Percentiles rank a stretch among this genome's conserved stretches.
Evolutionary conservation across 2,888 invertebrate genomes (phyloP).

Genomic region (Drosophila flavopinicola): DNA sequence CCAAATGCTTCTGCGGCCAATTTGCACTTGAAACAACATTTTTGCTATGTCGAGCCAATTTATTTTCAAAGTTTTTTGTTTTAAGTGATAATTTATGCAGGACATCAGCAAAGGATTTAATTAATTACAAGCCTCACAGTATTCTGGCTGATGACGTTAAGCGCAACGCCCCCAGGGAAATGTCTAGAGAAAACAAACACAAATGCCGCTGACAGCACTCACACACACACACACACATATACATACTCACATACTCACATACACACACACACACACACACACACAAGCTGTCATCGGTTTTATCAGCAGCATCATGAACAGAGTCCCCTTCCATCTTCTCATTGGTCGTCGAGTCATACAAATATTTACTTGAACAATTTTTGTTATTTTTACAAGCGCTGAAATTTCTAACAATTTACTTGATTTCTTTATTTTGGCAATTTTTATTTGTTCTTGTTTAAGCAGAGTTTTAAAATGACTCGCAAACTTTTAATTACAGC

Average conservation of each 20-base stretch:
- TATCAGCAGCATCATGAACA: slow-evolving; percentile 30
- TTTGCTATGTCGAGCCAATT: background rate
- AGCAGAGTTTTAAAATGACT: slow-evolving; percentile 15
- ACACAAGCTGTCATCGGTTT: slow-evolving; percentile 28
- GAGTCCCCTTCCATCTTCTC: background rate
- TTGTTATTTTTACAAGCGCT: slow-evolving; percentile 5
- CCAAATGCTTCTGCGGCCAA: slow-evolving; percentile 39
- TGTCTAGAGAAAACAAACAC: slow-evolving; percentile 30
- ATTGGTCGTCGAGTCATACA: slow-evolving; percentile 1
- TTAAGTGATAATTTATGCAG: slow-evolving; percentile 48
- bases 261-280: slow-evolving; percentile 1
- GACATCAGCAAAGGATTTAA: slow-evolving; percentile 39
- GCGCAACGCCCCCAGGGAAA: background rate
- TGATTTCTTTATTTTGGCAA: slow-evolving; percentile 10
- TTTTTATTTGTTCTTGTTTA: background rate
- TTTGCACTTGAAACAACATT: slow-evolving; percentile 40
- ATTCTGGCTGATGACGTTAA: background rate
- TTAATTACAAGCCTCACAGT: slow-evolving; percentile 46
- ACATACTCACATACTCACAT: background rate
- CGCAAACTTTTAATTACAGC: slow-evolving; percentile 41
- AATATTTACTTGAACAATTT: slow-evolving; percentile 43
- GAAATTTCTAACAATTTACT: slow-evolving; percentile 28
- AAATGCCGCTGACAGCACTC: slow-evolving; percentile 18
- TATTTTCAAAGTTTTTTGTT: background rate
- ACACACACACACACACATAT: slow-evolving; percentile 2